Conservation (phyloP, 2,888 invertebrate genomes). For the Metallyticus violacea region DNA sequence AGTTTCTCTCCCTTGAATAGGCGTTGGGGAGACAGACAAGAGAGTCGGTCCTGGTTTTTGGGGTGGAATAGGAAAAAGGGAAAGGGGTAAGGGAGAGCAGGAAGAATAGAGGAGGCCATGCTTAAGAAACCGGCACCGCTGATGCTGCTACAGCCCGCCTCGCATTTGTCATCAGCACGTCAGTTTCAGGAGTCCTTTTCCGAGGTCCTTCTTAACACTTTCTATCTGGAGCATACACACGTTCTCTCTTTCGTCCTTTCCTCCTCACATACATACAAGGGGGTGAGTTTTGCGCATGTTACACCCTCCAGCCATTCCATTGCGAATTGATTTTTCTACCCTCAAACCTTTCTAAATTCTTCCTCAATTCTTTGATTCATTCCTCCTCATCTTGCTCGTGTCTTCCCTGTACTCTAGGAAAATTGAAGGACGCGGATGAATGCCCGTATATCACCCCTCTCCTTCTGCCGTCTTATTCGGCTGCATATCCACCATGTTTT, state of each 20-base stretch:
- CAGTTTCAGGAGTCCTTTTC: slow-evolving; percentile 20
- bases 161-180: slow-evolving; percentile 28
- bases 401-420: not conserved
- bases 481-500: not conserved
- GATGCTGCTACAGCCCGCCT: slow-evolving; percentile 10
- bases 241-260: not conserved
- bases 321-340: slow-evolving; percentile 13
- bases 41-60: no score
- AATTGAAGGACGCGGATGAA: not conserved
- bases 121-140: slow-evolving; percentile 10
- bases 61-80: no score
- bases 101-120: slow-evolving; percentile 4
- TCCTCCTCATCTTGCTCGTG: not conserved
- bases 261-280: no score
- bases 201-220: not conserved
- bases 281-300: no score
- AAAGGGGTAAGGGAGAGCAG: not conserved
- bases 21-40: not conserved
- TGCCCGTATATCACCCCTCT: not conserved
- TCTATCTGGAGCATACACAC: not conserved
- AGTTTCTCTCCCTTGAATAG: not conserved
- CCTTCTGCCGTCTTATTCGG: no score
- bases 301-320: not conserved
- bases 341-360: no score
- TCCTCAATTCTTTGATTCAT: not conserved